Conservation (phyloP, 2,888 invertebrate genomes). For the Synergus gifuensis region DNA sequence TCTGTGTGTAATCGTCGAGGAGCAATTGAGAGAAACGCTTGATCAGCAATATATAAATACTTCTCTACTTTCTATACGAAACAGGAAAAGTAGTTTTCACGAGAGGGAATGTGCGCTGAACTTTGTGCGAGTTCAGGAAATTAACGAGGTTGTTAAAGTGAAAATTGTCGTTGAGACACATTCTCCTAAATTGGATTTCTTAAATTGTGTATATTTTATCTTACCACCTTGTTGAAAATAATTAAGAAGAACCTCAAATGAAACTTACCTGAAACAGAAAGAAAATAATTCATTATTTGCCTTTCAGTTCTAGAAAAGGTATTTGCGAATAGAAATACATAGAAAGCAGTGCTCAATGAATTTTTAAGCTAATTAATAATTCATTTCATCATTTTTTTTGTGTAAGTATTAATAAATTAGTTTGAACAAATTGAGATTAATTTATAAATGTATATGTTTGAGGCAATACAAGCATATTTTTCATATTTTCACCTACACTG, state of each 20-base stretch:
- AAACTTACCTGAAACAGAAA: constrained; percentile 38
- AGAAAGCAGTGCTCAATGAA: background rate
- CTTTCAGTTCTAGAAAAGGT: no score
- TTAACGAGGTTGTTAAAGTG: constrained; percentile 6
- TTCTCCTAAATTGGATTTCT: background rate
- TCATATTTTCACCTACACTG: background rate
- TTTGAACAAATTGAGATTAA: background rate
- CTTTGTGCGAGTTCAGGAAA: constrained; percentile 27
- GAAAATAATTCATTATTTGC: background rate
- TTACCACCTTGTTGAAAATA: constrained; percentile 10
- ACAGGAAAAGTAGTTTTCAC: constrained; percentile 34
- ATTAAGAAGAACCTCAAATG: background rate
- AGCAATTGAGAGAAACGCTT: constrained; percentile 57
- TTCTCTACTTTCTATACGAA: constrained; percentile 55
- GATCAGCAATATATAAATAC: constrained; percentile 50
- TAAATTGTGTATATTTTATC: background rate
- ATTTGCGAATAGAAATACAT: background rate
- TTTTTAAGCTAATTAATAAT: background rate
- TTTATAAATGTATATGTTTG: background rate
- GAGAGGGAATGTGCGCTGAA: constrained; percentile 30
- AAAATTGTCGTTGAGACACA: constrained; percentile 12
- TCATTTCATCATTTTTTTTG: no score
- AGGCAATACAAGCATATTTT: background rate
- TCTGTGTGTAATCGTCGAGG: constrained; percentile 56
- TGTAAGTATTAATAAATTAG: background rate